Percentiles rank a stretch among this genome's conserved stretches.
Evolutionary conservation across 2,797 vertebrate genomes (phyloP).

Genomic region (Pitangus sulphuratus): DNA sequence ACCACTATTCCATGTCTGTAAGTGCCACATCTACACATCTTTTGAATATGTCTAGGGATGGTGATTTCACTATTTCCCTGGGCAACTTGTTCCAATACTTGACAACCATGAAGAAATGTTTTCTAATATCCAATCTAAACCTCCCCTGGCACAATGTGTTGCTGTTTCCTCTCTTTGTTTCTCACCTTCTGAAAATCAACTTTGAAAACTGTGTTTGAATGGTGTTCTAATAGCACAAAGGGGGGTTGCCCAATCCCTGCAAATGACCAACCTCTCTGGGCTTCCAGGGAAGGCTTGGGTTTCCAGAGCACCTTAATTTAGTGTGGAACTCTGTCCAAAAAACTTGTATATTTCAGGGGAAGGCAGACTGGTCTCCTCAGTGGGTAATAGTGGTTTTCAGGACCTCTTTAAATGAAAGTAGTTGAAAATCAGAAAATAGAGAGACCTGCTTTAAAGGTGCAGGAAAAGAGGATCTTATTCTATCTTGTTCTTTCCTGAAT

Average conservation of each 20-base stretch:
- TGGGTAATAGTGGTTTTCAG: not conserved
- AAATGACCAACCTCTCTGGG: not conserved
- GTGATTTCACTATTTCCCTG: not conserved
- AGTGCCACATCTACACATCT: fast-evolving
- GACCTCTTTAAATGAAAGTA: not conserved
- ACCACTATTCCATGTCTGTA: not conserved
- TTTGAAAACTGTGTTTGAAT: not conserved
- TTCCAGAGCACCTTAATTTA: not conserved
- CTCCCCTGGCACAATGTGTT: fast-evolving
- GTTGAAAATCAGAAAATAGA: not conserved
- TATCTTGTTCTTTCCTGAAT: not conserved
- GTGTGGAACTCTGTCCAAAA: not conserved
- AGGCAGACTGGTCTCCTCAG: not conserved
- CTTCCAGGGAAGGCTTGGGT: not conserved
- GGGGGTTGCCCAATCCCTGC: not conserved
- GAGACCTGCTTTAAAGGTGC: not conserved
- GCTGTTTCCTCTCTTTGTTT: not conserved
- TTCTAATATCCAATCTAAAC: not conserved
- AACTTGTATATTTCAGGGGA: not conserved
- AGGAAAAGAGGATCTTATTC: not conserved
- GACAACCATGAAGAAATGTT: not conserved
- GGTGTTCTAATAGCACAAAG: not conserved
- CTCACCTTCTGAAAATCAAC: not conserved
- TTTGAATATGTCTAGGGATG: not conserved
- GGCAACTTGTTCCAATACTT: not conserved